phyloP scores from a whole-genome alignment of 2,888 invertebrate species.

The Drosophila yooni region DNA sequence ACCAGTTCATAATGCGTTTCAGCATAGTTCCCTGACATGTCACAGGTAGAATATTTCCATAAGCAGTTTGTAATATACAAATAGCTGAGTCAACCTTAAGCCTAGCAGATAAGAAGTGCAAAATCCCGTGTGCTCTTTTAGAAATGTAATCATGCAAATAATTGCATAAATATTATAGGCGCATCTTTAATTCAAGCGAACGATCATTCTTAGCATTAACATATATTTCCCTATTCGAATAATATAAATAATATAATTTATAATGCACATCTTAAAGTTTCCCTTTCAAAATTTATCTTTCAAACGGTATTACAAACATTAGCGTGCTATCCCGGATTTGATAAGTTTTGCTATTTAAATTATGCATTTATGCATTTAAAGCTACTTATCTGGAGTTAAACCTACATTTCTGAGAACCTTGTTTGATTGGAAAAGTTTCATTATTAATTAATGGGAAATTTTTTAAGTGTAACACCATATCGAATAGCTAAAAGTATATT shows the following conservation, averaged over 20 bases:
- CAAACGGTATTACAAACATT: not conserved
- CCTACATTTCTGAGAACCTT: not conserved
- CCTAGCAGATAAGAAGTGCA: not conserved
- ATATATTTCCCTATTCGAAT: not conserved
- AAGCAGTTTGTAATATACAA: not conserved
- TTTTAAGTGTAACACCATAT: not conserved
- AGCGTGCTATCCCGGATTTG: too few species aligned
- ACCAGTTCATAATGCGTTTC: conserved; percentile 30
- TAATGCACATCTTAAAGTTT: not conserved
- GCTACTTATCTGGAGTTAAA: not conserved
- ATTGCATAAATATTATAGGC: not conserved
- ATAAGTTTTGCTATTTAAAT: too few species aligned
- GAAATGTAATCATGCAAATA: not conserved
- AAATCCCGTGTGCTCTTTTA: not conserved
- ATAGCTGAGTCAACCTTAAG: conserved; percentile 27
- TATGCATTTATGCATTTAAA: not conserved
- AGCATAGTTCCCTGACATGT: not conserved
- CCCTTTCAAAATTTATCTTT: not conserved
- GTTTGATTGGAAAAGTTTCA: not conserved
- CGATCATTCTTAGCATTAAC: not conserved
- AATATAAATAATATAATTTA: not conserved
- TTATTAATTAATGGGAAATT: not conserved
- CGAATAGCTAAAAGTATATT: not conserved
- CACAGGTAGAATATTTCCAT: conserved; percentile 20
- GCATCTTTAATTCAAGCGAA: not conserved